A percentile compares a stretch with the other conserved stretches of the same genome.
phyloP scores from a whole-genome alignment of 2,113 vertebrate species.

The Myotis brandtii region DNA sequence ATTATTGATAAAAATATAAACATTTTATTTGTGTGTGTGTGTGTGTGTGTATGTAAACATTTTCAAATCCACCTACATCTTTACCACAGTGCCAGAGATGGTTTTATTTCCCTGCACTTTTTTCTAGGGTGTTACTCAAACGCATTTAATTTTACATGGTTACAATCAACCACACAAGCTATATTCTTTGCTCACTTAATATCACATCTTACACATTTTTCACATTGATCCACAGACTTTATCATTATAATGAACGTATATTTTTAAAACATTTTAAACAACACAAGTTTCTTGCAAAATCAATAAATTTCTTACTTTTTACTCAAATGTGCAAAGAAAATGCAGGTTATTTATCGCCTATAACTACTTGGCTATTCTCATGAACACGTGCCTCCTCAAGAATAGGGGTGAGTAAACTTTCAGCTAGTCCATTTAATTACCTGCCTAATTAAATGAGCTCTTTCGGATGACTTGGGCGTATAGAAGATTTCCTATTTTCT shows the following conservation, averaged over 20 bases:
- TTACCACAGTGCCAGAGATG: background rate
- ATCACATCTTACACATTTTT: background rate
- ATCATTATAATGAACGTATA: background rate
- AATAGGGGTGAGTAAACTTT: background rate
- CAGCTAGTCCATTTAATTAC: background rate
- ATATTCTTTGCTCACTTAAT: background rate
- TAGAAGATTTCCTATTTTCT: background rate
- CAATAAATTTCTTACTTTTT: background rate
- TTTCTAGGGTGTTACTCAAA: background rate
- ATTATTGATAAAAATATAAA: background rate
- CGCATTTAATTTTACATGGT: background rate
- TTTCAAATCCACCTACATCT: background rate
- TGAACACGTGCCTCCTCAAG: background rate
- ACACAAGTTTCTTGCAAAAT: background rate
- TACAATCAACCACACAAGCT: background rate
- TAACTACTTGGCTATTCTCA: background rate
- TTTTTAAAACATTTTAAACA: background rate
- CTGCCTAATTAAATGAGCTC: background rate
- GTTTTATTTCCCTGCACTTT: background rate
- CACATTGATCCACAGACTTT: background rate
- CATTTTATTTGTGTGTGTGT: background rate
- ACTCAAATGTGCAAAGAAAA: background rate
- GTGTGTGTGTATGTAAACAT: background rate
- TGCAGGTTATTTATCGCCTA: background rate
- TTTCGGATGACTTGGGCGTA: background rate